These are phyloP conservation scores for Lepidotrigona ventralis DNA, from an alignment of 1,140 invertebrate species.

Conservation along the genomic window DNA sequence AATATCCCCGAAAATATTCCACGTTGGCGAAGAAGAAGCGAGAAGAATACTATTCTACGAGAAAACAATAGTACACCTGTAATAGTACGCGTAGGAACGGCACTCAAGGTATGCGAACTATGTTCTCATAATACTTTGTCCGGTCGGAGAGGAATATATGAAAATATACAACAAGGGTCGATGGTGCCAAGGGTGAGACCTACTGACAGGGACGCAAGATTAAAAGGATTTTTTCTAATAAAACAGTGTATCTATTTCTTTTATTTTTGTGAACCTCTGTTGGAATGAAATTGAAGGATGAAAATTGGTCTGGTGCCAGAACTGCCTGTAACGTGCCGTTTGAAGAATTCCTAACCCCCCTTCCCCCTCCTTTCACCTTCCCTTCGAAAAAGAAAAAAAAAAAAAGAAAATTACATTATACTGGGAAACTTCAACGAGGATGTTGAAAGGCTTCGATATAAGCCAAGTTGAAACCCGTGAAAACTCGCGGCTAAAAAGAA, in stretches of 20 bases:
- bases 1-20: conserved; percentile 1
- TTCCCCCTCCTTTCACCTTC: not conserved
- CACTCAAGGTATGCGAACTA: conserved; percentile 76
- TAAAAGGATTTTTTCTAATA: not conserved
- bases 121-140: conserved; percentile 80
- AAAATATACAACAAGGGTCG: conserved; percentile 51
- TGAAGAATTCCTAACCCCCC: not conserved
- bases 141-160: conserved; percentile 53
- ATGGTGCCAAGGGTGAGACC: conserved; percentile 31
- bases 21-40: no score
- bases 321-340: not conserved
- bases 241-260: no score
- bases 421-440: conserved; percentile 21
- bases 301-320: not conserved
- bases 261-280: not conserved
- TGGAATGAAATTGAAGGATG: not conserved
- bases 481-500: conserved; percentile 54
- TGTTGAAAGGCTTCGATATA: conserved; percentile 58
- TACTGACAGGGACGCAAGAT: conserved; percentile 3
- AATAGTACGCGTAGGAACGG: conserved; percentile 47
- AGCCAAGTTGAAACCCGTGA: conserved; percentile 59
- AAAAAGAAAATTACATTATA: conserved; percentile 6
- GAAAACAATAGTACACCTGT: conserved; percentile 39
- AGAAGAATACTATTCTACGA: not conserved
- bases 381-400: not conserved